Percentiles rank a stretch among this genome's conserved stretches.
These are phyloP conservation scores for Mormyrops attenuatus DNA, from an alignment of 2,797 vertebrate species.

Conservation along the genomic window DNA sequence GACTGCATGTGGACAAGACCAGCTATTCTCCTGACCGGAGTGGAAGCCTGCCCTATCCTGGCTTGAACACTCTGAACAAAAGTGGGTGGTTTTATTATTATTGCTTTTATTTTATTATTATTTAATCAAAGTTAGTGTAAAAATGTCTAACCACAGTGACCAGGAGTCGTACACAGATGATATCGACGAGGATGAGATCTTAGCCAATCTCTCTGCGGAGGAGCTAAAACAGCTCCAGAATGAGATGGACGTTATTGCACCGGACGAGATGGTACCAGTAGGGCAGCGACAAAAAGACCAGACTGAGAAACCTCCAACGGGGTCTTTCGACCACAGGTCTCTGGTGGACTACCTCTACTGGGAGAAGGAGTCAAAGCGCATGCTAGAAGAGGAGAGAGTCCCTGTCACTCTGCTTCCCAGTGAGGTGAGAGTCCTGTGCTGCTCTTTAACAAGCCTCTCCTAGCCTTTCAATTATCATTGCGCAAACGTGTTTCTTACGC, in stretches of 20 bases:
- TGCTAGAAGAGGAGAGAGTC: slow-evolving; percentile 87
- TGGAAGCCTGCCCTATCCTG: slow-evolving; percentile 1
- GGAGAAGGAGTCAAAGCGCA: slow-evolving; percentile 87
- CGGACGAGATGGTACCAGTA: slow-evolving; percentile 80
- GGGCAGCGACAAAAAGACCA: slow-evolving; percentile 94
- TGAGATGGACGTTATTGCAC: slow-evolving; percentile 92
- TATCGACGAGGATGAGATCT: slow-evolving; percentile 87
- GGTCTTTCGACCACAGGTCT: slow-evolving; percentile 84
- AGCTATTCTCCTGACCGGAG: slow-evolving; percentile 6
- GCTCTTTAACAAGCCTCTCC: not conserved
- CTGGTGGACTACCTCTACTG: slow-evolving; percentile 91
- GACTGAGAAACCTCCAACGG: slow-evolving; percentile 84
- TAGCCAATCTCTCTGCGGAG: slow-evolving; percentile 86
- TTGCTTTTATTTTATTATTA: not conserved
- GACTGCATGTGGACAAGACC: slow-evolving; percentile 43
- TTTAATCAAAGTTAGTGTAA: not conserved
- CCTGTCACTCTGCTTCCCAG: slow-evolving; percentile 81
- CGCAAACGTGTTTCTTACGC: not conserved
- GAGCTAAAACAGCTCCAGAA: slow-evolving; percentile 86
- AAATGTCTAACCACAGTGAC: slow-evolving; percentile 57
- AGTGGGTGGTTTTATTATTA: not conserved
- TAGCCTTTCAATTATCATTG: not conserved
- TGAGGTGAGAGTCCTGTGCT: slow-evolving; percentile 66
- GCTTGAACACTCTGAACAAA: not conserved
- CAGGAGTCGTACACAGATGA: slow-evolving; percentile 59